phyloP scores from a whole-genome alignment of 2,797 vertebrate genomes.

The Siniperca scherzeri region DNA sequence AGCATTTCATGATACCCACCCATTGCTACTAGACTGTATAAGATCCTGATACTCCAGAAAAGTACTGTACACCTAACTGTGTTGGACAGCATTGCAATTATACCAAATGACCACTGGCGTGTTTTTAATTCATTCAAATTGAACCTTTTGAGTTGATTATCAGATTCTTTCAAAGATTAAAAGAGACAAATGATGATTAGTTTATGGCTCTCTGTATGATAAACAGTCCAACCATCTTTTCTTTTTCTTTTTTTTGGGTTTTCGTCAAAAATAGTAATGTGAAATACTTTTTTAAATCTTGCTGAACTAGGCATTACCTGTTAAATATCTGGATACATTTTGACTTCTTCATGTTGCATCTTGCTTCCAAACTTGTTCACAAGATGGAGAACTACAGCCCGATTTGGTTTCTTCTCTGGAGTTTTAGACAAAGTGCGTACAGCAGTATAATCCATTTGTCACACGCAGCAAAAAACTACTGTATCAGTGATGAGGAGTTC shows the following conservation, averaged over 20 bases:
- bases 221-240: not conserved
- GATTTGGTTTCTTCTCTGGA: conserved; percentile 30
- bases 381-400: not conserved
- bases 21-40: conserved; percentile 24
- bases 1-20: conserved; percentile 41
- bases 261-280: not conserved
- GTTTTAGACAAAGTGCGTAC: conserved; percentile 57
- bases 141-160: not conserved
- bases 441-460: conserved; percentile 53
- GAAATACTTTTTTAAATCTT: not conserved
- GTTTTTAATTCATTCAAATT: conserved; percentile 5
- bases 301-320: not conserved
- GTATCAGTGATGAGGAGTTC: conserved; percentile 61
- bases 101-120: not conserved
- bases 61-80: conserved; percentile 12
- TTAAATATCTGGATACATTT: conserved; percentile 17
- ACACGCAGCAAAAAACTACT: conserved; percentile 30
- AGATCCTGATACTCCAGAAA: conserved; percentile 35
- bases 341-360: conserved; percentile 21
- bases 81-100: not conserved
- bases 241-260: not conserved
- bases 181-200: not conserved
- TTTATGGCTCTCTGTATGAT: not conserved
- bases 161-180: not conserved
- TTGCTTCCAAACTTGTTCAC: conserved; percentile 17